Conservation (phyloP, 2,888 invertebrate genomes). For the Sceliomorpha sp. region DNA sequence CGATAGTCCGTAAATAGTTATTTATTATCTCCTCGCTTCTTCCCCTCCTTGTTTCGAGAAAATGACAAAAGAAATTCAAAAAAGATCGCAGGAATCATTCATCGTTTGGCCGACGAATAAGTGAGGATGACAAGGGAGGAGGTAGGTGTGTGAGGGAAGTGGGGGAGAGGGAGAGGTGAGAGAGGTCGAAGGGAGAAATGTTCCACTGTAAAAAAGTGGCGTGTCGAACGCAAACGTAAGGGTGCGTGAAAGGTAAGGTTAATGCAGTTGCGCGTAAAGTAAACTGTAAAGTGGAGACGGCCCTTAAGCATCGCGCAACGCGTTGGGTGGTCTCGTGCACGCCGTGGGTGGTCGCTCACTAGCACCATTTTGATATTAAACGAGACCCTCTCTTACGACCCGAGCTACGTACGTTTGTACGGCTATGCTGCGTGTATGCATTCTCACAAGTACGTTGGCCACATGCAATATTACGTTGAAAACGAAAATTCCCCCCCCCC, state of each 20-base stretch:
- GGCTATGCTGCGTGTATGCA: slow-evolving; percentile 52
- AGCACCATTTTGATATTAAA: slow-evolving; percentile 77
- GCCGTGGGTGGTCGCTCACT: slow-evolving; percentile 77
- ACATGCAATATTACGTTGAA: slow-evolving; percentile 57
- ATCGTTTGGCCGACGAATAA: too few relatives aligned
- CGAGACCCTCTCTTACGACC: slow-evolving; percentile 56
- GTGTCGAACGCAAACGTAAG: slow-evolving; percentile 53
- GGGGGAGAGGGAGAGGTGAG: too few relatives aligned
- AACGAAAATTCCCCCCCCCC: too few relatives aligned
- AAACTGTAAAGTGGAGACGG: slow-evolving; percentile 74
- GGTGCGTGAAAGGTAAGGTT: slow-evolving; percentile 60
- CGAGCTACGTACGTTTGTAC: slow-evolving; percentile 29
- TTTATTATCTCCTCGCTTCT: too few relatives aligned
- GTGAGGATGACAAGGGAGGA: too few relatives aligned
- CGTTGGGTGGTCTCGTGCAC: slow-evolving; percentile 76
- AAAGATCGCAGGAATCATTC: too few relatives aligned
- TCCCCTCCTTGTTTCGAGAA: too few relatives aligned
- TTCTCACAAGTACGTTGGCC: slow-evolving; percentile 34
- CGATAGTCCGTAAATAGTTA: too few relatives aligned
- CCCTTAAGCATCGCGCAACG: slow-evolving; percentile 72
- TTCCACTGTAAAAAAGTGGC: slow-evolving; percentile 24
- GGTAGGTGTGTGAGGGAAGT: too few relatives aligned
- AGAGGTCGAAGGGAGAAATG: too few relatives aligned
- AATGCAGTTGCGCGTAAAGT: slow-evolving; percentile 65
- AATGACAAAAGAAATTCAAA: too few relatives aligned